Percentiles rank a stretch among this genome's conserved stretches.
These are phyloP conservation scores for Empis stercorea DNA, from an alignment of 2,888 invertebrate species.

Conservation along the genomic window DNA sequence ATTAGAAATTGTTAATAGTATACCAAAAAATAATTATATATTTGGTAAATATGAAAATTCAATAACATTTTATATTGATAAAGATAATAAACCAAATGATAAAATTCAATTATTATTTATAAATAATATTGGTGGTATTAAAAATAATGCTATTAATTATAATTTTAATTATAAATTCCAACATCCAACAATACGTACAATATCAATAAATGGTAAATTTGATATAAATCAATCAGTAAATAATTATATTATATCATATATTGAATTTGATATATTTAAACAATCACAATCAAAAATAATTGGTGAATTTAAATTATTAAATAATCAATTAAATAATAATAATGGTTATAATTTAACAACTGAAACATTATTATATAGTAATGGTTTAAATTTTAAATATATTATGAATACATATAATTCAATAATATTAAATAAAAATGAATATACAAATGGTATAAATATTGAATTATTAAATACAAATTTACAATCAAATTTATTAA, in stretches of 20 bases:
- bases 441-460: constrained; percentile 27
- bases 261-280: constrained; percentile 47
- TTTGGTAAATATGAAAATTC: constrained; percentile 52
- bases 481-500: constrained; percentile 21
- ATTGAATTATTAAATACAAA: constrained; percentile 22
- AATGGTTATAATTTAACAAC: constrained; percentile 36
- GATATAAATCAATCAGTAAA: constrained; percentile 19
- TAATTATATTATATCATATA: constrained; percentile 25
- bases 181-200: constrained; percentile 49
- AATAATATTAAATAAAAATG: constrained; percentile 22
- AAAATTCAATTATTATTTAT: constrained; percentile 46
- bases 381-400: constrained; percentile 31
- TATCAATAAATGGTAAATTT: constrained; percentile 36
- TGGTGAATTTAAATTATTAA: constrained; percentile 13
- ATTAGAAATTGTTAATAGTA: constrained; percentile 42
- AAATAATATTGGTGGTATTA: constrained; percentile 40
- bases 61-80: constrained; percentile 53
- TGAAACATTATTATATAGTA: constrained; percentile 35
- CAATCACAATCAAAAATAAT: constrained; percentile 44
- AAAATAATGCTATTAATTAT: constrained; percentile 38
- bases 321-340: neutral
- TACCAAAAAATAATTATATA: constrained; percentile 34
- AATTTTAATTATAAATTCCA: constrained; percentile 48
- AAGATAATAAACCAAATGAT: constrained; percentile 54
- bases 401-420: constrained; percentile 21